Evolutionary conservation across 2,797 vertebrate species (phyloP), one percentile per base, ranked within the genome.

Genomic region (Rhinophrynus dorsalis): DNA sequence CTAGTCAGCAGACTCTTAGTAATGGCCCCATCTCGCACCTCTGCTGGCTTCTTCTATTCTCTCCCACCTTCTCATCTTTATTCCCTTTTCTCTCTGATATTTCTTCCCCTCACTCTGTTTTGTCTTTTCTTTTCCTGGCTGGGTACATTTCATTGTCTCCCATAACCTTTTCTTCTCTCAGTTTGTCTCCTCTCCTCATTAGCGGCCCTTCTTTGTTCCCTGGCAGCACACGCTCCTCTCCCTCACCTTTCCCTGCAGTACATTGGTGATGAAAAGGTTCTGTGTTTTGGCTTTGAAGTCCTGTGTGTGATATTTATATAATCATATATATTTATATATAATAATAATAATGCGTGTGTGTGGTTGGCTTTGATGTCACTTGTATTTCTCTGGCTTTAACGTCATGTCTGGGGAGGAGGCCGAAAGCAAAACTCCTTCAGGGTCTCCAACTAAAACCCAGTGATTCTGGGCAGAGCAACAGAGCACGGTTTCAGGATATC

Each of bases 211-310:
- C 42, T 67, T 67, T 67, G 52, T 57, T 67, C 52, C 32, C 20
- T 8, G 20, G 38, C 51, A 9, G 37, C 63, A 5, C n/a, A 5
- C 27, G 20, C 64, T 56, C n/a, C 38, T 17, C 20, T 17, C 38
- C 2, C 44, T 58, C 52, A 26, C 64, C 55, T 40, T 30, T 51
- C 23, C 12, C 17, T 15, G n/a, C 37, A 6, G 52, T 18, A 3
- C 5, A 32, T 32, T 32, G 29, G 5, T 13, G 56, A 60, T 52
- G 44, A 30, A 45, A 38, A 23, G 40, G 10, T 21, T 33, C 18
- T 6, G 55, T 35, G 50, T 26, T 47, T 5, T 12, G 37, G 9
- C 55, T 69, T 69, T 69, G 47, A 69, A 54, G 48, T 54, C 17
- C 26, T 32, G 23, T 27, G 32, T 35, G 11, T 17, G 5, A 32